Percentiles rank a stretch among this genome's conserved stretches.
Conservation (phyloP, 2,888 invertebrate species). For the Clostera curtula region DNA sequence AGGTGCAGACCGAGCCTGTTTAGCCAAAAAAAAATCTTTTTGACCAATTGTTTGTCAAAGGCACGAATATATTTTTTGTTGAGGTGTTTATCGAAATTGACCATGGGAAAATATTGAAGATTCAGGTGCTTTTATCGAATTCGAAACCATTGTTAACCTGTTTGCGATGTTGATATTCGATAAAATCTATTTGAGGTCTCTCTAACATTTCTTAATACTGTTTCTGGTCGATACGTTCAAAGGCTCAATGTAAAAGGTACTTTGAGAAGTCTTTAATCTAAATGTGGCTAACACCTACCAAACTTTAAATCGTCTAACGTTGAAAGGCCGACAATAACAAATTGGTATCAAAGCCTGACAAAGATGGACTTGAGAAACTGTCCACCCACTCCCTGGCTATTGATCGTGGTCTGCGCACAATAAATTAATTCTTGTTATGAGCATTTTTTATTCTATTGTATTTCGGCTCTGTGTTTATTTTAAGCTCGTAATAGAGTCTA, state of each 20-base stretch:
- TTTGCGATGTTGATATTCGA: conserved; percentile 42
- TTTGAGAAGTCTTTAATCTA: conserved; percentile 39
- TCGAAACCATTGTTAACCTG: conserved; percentile 59
- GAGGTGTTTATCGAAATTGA: conserved; percentile 68
- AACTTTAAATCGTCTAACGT: conserved; percentile 66
- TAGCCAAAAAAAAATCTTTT: conserved; percentile 59
- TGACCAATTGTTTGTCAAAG: conserved; percentile 72
- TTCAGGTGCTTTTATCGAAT: conserved; percentile 66
- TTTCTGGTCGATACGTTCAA: conserved; percentile 16
- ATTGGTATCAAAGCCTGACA: conserved; percentile 73
- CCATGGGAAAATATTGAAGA: conserved; percentile 71
- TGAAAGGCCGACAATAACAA: conserved; percentile 71
- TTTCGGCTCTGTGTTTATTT: conserved; percentile 58
- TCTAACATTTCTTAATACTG: conserved; percentile 24
- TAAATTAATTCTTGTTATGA: conserved; percentile 73
- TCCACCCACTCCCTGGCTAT: conserved; percentile 71
- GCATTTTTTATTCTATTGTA: conserved; percentile 67
- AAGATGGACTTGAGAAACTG: conserved; percentile 73
- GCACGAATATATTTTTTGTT: conserved; percentile 59
- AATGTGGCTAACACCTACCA: conserved; percentile 55
- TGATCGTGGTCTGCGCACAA: conserved; percentile 64
- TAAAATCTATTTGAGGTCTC: conserved; percentile 44
- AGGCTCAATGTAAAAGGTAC: conserved; percentile 13
- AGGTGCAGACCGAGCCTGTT: conserved; percentile 59
- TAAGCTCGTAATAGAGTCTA: conserved; percentile 50